Base-by-base conservation (phyloP, 2,113 vertebrate species). In the Columba livia region DNA sequence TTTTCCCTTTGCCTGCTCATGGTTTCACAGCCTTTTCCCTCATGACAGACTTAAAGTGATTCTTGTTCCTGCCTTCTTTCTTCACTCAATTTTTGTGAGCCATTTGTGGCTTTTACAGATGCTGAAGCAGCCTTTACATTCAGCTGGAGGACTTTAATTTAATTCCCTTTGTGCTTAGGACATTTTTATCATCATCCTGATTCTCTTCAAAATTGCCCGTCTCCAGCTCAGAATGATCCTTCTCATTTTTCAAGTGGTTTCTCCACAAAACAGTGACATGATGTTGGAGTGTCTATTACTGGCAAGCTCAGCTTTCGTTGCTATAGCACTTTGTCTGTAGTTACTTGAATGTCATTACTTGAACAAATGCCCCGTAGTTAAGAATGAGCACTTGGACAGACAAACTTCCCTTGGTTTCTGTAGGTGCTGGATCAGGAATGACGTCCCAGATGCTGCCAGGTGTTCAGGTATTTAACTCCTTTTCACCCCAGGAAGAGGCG, bases 111-210 rank as follows among this genome's bases (percentile, higher is more conserved):
- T 83, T 56, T 18, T 44, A 70, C 42, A 69, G 60, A 86, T 60
- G 47, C 60, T 58, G 67, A 85, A 79, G 36, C 62, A 89, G 67
- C 75, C 82, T 83, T 60, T 66, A 38, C 15, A 48, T 73, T 91
- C 91, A 83, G 38, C 67, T 90, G 74, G 38, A 79, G 60, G 51
- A 51, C 25, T 93, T 82, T 23, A 56, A 77, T 47, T 80, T 71
- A 58, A 88, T 94, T 70, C 51, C 29, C 90, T 90, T 64, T 88
- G 51, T 71, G 74, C 51, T 88, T 47, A 29, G 70, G 70, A 71
- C 62, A 56, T 70, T 94, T 96, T 95, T 80, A 88, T 90, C 88
- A 83, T 61, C 75, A 96, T 94, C 82, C 62, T 83, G 47, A 65
- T 89, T 56, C 79, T 83, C 75, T 83, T 64, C 29, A 83, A 96